Conservation (phyloP, 2,113 vertebrate genomes). For the Rhinoderma darwinii region DNA sequence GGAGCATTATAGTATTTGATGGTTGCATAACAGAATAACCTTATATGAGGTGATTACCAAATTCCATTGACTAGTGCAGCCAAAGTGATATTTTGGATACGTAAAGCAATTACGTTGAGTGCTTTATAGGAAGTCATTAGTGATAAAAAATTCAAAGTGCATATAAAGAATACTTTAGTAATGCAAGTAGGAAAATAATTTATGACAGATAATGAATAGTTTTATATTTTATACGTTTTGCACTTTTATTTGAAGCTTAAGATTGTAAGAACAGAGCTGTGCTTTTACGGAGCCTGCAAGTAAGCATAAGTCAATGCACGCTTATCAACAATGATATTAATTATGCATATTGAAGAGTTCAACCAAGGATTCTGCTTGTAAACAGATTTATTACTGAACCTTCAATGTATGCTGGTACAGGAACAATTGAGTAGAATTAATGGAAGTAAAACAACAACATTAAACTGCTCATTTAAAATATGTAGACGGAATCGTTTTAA, state of each 20-base stretch:
- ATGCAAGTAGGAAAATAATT: background rate
- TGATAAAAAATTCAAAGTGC: slow-evolving; percentile 1
- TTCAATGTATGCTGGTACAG: slow-evolving; percentile 22
- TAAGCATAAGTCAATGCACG: slow-evolving; percentile 9
- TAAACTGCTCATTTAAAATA: slow-evolving; percentile 14
- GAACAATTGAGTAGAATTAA: slow-evolving; percentile 21
- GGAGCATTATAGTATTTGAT: background rate
- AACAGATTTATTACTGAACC: slow-evolving; percentile 31
- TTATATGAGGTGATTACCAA: background rate
- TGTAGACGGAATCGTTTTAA: background rate
- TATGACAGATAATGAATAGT: slow-evolving; percentile 2
- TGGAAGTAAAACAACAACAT: slow-evolving; percentile 16
- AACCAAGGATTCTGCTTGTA: slow-evolving; percentile 27
- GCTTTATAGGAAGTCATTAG: slow-evolving; percentile 10
- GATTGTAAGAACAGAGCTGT: background rate
- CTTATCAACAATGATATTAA: slow-evolving; percentile 36
- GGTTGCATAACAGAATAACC: background rate
- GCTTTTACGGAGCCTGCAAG: background rate
- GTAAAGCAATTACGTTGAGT: background rate
- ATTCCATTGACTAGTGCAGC: background rate
- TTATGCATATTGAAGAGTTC: slow-evolving; percentile 42
- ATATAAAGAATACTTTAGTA: background rate
- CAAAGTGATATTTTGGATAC: slow-evolving; percentile 2
- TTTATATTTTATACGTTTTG: background rate
- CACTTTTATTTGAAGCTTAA: background rate